phyloP scores from a whole-genome alignment of 2,888 invertebrate genomes.

The Caenorhabditis wallacei region DNA sequence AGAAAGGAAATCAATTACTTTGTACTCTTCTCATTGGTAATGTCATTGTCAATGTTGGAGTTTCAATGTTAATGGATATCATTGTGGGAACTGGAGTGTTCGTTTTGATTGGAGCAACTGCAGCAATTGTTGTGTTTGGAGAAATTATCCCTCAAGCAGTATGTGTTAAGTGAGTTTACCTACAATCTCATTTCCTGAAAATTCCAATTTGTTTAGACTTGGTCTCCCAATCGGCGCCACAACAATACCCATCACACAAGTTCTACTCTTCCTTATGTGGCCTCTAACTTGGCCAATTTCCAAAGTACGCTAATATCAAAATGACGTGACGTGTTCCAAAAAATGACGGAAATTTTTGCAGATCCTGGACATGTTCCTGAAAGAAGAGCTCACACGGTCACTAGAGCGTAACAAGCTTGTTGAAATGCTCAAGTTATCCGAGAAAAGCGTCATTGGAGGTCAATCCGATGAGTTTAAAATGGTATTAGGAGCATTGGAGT shows the following conservation, averaged over 20 bases:
- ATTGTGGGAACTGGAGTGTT: conserved; percentile 85
- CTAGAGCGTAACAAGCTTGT: conserved; percentile 96
- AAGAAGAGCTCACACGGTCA: conserved; percentile 95
- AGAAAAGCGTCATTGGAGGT: conserved; percentile 30
- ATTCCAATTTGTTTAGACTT: conserved; percentile 70
- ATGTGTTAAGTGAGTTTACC: conserved; percentile 79
- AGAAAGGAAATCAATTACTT: conserved; percentile 94
- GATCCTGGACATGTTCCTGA: conserved; percentile 84
- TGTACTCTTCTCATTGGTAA: conserved; percentile 87
- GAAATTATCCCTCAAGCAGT: conserved; percentile 88
- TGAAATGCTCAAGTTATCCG: conserved; percentile 88
- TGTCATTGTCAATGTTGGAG: conserved; percentile 86
- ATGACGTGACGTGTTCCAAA: conserved; percentile 2
- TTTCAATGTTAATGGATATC: conserved; percentile 96
- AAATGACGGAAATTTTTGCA: conserved; percentile 33
- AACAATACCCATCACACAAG: conserved; percentile 93
- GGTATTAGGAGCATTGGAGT: conserved; percentile 91
- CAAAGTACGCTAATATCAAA: conserved; percentile 27
- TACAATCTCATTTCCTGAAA: background rate
- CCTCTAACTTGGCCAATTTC: conserved; percentile 88
- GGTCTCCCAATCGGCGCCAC: conserved; percentile 80
- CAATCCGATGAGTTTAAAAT: conserved; percentile 79
- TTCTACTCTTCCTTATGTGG: conserved; percentile 94
- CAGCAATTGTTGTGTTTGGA: conserved; percentile 91
- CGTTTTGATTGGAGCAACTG: conserved; percentile 81